Conservation (phyloP, 92 coral and sea anemone genomes). For the Virgularia gustaviana region DNA sequence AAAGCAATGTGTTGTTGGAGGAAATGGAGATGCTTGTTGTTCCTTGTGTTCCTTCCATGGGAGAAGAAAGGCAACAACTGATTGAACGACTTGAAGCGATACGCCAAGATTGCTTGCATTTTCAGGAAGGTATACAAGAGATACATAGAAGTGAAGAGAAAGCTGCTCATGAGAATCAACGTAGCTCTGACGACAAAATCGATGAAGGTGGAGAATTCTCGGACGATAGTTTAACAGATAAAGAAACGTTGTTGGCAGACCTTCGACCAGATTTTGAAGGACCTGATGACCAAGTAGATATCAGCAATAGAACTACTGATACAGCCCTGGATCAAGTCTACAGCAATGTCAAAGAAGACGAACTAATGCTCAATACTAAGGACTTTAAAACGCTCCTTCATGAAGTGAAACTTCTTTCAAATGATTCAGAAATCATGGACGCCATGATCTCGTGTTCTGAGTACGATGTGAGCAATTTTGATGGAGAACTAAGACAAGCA, state of each 20-base stretch:
- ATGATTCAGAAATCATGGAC: conserved; percentile 18
- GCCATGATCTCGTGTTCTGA: conserved; percentile 26
- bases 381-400: conserved; percentile 41
- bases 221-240: too few relatives aligned
- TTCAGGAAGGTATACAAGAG: not conserved
- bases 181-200: too few relatives aligned
- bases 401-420: conserved; percentile 35
- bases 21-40: not conserved
- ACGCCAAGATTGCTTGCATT: conserved; percentile 11
- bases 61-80: not conserved
- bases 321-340: too few relatives aligned
- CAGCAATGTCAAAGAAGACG: too few relatives aligned
- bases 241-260: too few relatives aligned
- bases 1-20: conserved; percentile 1
- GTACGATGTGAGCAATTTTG: not conserved
- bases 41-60: not conserved
- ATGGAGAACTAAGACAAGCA: conserved; percentile 11
- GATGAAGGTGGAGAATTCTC: too few relatives aligned
- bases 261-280: too few relatives aligned
- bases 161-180: too few relatives aligned
- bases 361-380: too few relatives aligned
- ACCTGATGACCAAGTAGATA: too few relatives aligned
- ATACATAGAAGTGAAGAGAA: too few relatives aligned
- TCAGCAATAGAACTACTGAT: too few relatives aligned
- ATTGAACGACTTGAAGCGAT: conserved; percentile 21